phyloP scores from a whole-genome alignment of 2,888 invertebrate genomes.

The Sthenelais limicola region DNA sequence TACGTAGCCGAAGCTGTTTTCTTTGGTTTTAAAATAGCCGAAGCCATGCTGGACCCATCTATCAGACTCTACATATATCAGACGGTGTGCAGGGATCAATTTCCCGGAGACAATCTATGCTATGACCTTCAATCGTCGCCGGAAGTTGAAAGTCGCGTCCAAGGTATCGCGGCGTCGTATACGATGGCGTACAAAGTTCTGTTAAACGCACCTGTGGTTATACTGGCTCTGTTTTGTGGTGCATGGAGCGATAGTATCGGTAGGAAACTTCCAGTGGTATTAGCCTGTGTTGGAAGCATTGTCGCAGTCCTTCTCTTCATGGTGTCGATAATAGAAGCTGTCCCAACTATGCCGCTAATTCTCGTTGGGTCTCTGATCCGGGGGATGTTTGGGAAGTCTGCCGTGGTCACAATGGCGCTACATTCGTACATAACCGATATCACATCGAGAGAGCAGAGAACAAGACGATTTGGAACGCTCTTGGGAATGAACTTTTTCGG shows the following conservation, averaged over 20 bases:
- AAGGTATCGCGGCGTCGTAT: conserved; percentile 62
- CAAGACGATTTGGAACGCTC: conserved; percentile 64
- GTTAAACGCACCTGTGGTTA: conserved; percentile 69
- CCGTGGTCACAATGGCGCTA: conserved; percentile 71
- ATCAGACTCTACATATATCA: conserved; percentile 67
- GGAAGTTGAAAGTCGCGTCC: conserved; percentile 60
- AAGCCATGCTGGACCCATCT: conserved; percentile 70
- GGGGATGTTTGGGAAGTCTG: conserved; percentile 70
- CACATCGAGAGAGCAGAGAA: conserved; percentile 63
- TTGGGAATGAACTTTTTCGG: conserved; percentile 71
- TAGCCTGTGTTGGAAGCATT: conserved; percentile 67
- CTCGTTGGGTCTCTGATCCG: conserved; percentile 64
- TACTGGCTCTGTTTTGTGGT: conserved; percentile 70
- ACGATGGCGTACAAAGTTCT: conserved; percentile 67
- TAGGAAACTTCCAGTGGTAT: conserved; percentile 67
- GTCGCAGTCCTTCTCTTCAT: conserved; percentile 67
- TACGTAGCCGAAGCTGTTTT: conserved; percentile 64
- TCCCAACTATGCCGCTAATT: conserved; percentile 58
- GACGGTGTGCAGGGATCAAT: conserved; percentile 57
- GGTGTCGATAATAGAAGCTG: conserved; percentile 50
- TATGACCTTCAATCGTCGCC: conserved; percentile 47
- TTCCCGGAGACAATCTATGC: conserved; percentile 35
- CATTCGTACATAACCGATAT: conserved; percentile 70
- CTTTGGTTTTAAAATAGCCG: conserved; percentile 70
- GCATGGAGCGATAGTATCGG: conserved; percentile 71